Conservation (phyloP, 2,113 vertebrate genomes). For the Ploceus nigricollis region DNA sequence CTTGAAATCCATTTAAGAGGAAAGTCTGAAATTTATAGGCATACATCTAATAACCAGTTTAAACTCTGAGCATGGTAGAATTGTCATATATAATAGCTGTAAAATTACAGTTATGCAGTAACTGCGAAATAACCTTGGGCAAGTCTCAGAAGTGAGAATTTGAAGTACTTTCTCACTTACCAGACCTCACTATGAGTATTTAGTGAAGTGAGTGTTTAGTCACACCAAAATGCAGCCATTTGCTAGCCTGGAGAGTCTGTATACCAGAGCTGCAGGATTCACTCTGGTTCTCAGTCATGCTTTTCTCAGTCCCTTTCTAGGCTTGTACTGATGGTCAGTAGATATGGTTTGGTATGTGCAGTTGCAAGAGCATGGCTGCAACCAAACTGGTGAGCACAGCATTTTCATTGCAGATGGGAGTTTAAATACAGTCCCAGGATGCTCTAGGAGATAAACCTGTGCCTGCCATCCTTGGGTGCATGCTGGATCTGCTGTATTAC, state of each 20-base stretch:
- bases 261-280: not conserved
- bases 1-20: conserved; percentile 25
- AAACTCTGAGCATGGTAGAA: not conserved
- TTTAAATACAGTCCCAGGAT: not conserved
- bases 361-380: not conserved
- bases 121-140: not conserved
- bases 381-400: not conserved
- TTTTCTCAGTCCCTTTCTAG: not conserved
- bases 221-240: not conserved
- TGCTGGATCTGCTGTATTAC: fast-evolving
- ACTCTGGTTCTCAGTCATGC: fast-evolving
- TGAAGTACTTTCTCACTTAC: not conserved
- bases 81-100: not conserved
- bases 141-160: not conserved
- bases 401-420: not conserved
- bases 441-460: fast-evolving
- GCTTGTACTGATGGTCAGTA: not conserved
- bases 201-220: not conserved
- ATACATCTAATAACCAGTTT: conserved; percentile 7
- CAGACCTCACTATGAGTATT: not conserved
- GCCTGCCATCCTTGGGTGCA: not conserved
- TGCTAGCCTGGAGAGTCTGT: not conserved
- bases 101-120: not conserved
- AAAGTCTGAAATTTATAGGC: conserved; percentile 5
- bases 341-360: not conserved